phyloP scores from a whole-genome alignment of 2,113 vertebrate genomes.

The Microtus oregoni region DNA sequence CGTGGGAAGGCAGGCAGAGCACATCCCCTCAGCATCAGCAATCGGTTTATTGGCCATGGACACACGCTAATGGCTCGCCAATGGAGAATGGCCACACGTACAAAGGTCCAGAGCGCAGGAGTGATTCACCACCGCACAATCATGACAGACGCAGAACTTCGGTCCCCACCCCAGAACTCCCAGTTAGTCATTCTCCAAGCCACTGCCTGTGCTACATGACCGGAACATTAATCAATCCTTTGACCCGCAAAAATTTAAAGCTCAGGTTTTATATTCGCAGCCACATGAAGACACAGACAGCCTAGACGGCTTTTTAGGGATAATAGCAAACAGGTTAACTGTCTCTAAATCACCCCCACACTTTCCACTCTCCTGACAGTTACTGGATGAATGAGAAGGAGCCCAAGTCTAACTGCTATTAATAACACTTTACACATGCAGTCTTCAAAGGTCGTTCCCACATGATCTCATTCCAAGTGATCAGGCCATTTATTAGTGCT shows the following conservation, averaged over 20 bases:
- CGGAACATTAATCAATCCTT: neutral
- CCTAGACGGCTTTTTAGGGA: conserved; percentile 19
- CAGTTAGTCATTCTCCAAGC: conserved; percentile 53
- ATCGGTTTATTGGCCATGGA: neutral
- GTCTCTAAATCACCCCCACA: conserved; percentile 23
- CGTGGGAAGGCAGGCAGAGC: neutral
- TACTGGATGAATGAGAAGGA: conserved; percentile 17
- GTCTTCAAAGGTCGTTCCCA: conserved; percentile 56
- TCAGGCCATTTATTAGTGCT: conserved; percentile 37
- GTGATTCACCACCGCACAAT: conserved; percentile 56
- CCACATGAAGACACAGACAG: conserved; percentile 18
- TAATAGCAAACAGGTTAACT: conserved; percentile 36
- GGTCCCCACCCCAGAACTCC: conserved; percentile 19
- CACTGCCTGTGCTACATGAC: neutral
- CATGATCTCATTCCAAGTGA: conserved; percentile 37
- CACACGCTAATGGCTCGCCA: neutral
- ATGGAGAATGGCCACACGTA: neutral
- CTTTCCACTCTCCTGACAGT: conserved; percentile 55
- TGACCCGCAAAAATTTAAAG: neutral
- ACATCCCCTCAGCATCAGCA: neutral
- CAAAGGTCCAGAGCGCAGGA: conserved; percentile 34
- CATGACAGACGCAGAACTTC: neutral
- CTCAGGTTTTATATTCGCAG: conserved; percentile 35
- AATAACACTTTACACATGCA: conserved; percentile 21
- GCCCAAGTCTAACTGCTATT: conserved; percentile 43